These are phyloP conservation scores for Diarsia dahlii DNA, from an alignment of 2,888 invertebrate species.

Conservation along the genomic window DNA sequence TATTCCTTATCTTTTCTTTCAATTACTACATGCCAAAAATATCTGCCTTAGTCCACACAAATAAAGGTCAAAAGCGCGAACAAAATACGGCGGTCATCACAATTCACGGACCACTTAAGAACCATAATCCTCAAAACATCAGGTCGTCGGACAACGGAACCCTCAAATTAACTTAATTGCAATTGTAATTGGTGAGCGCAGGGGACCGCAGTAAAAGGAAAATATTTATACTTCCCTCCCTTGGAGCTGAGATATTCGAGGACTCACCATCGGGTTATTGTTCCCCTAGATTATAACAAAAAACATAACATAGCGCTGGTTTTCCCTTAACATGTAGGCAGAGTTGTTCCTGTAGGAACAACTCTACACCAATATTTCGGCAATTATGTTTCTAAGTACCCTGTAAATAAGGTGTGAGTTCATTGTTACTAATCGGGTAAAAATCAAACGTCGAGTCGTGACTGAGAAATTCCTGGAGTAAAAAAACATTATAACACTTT, in stretches of 20 bases:
- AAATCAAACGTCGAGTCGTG: no score
- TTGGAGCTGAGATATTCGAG: conserved; percentile 58
- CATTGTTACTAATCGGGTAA: not conserved
- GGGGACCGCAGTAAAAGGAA: conserved; percentile 83
- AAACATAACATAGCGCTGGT: conserved; percentile 29
- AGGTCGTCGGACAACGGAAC: conserved; percentile 74
- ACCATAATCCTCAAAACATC: conserved; percentile 78
- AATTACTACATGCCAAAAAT: conserved; percentile 10
- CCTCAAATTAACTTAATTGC: conserved; percentile 88
- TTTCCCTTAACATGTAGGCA: not conserved
- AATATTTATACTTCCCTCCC: conserved; percentile 80
- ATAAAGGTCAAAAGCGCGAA: conserved; percentile 48
- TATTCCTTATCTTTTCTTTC: conserved; percentile 10
- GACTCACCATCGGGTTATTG: conserved; percentile 28
- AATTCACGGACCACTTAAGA: conserved; percentile 79
- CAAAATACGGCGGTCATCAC: conserved; percentile 68
- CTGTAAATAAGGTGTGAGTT: not conserved
- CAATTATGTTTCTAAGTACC: not conserved
- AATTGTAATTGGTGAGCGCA: conserved; percentile 83
- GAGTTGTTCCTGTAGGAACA: not conserved
- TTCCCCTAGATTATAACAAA: conserved; percentile 58
- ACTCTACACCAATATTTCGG: not conserved
- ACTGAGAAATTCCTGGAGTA: no score
- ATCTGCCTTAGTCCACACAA: not conserved
- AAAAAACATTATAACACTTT: not conserved